Evolutionary conservation across 2,888 invertebrate species (phyloP), one percentile per base, ranked within the genome.

Genomic region (Eilema depressum): DNA sequence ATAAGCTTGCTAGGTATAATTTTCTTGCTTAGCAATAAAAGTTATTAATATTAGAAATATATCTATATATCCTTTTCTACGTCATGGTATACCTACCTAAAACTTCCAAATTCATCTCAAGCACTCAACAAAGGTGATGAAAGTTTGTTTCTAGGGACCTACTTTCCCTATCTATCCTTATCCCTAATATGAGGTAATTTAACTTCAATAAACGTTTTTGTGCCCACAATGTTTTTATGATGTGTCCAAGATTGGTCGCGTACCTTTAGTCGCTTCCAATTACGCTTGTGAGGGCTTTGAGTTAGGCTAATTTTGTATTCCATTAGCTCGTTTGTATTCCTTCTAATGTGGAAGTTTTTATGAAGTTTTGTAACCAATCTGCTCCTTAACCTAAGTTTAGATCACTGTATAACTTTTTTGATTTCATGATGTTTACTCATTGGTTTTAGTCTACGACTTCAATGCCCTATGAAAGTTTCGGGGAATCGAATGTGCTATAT

Each of bases 221-320:
- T 59, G 7, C 3, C 28, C 11, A 10, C 33, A 11, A n/a, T 61
- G 61, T 28, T 61, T 61, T 61, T 28, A n/a, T 28, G 30, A 28
- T 20, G n/a, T 61, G 8, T 28, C 60, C 60, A 61, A 61, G 33
- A 33, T 65, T 33, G 56, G 53, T 30, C 26, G 20, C 26, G 8
- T 25, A 64, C 28, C n/a, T 65, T 65, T 30, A 56, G 28, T 56
- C 23, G 26, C n/a, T 23, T 37, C 14, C 30, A 65, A 65, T 53
- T 65, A 23, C 33, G 33, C 65, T 11, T 23, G 56, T 53, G 17
- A 56, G 12, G n/a, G 23, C 14, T 26, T 8, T 30, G 3, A 10
- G 65, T 25, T 37, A 33, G 23, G 33, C 62, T 20, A 57, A 56
- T 65, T 65, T 65, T 56, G 30, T 8, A 23, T 28, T 57, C 65